A percentile compares a stretch with the other conserved stretches of the same genome.
phyloP scores from a whole-genome alignment of 2,797 vertebrate species.

The Lepus townsendii region DNA sequence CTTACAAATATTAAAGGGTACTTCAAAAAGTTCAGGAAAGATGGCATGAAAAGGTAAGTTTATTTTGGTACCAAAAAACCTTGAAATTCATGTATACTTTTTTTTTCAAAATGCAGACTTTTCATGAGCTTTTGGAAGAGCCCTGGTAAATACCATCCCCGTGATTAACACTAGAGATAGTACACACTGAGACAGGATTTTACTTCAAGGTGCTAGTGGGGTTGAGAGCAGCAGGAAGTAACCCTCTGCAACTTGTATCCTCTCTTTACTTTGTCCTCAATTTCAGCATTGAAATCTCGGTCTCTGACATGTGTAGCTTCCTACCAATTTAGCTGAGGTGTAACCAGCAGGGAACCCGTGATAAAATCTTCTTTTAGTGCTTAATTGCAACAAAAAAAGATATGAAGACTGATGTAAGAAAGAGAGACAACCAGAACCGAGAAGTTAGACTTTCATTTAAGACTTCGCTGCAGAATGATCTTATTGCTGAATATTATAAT shows the following conservation, averaged over 20 bases:
- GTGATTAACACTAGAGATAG: background rate
- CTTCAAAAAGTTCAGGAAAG: too few relatives aligned
- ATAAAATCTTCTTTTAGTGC: slow-evolving; percentile 58
- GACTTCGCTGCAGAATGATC: background rate
- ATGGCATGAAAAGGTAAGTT: too few relatives aligned
- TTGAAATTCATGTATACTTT: too few relatives aligned
- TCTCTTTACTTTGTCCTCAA: background rate
- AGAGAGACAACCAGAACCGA: slow-evolving; percentile 22
- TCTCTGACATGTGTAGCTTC: slow-evolving; percentile 50
- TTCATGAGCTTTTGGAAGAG: too few relatives aligned
- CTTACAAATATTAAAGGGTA: background rate
- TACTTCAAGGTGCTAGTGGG: fast-evolving
- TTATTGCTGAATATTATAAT: slow-evolving; percentile 44
- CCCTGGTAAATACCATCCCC: background rate
- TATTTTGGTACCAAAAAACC: too few relatives aligned
- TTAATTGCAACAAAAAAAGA: slow-evolving; percentile 53
- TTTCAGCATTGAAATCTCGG: slow-evolving; percentile 24
- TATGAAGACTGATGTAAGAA: slow-evolving; percentile 22
- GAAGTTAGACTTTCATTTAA: background rate
- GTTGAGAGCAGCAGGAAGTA: background rate
- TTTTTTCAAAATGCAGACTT: too few relatives aligned
- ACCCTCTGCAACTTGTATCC: background rate
- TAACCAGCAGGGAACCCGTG: slow-evolving; percentile 58
- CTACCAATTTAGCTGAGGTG: slow-evolving; percentile 64
- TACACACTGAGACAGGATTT: background rate